Conservation (phyloP, 2,888 invertebrate genomes). For the Axea sp. region DNA sequence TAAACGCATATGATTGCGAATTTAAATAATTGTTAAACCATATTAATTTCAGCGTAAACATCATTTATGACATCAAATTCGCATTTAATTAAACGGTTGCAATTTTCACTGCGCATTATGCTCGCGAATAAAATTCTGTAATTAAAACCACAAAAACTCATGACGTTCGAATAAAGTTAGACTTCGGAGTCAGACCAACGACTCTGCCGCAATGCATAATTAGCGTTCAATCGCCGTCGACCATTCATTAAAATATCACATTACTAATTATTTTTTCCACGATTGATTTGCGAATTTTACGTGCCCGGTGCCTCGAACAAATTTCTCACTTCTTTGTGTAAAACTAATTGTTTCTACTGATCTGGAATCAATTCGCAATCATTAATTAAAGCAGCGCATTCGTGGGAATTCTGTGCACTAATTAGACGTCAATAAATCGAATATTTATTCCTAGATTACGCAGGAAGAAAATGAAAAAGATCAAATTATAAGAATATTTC, state of each 20-base stretch:
- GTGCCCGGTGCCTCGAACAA: too few species aligned
- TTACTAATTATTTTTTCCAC: background rate
- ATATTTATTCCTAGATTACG: slow-evolving; percentile 19
- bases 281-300: too few species aligned
- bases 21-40: background rate
- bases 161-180: slow-evolving; percentile 5
- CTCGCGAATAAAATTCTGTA: background rate
- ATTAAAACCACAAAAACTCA: slow-evolving; percentile 20
- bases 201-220: slow-evolving; percentile 5
- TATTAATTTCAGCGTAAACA: background rate
- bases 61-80: background rate
- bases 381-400: slow-evolving; percentile 26
- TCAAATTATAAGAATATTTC: too few species aligned
- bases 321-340: slow-evolving; percentile 19
- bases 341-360: slow-evolving; percentile 18
- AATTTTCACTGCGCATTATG: background rate
- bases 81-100: slow-evolving; percentile 4
- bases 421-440: slow-evolving; percentile 15
- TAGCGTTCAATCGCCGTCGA: slow-evolving; percentile 2
- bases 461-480: too few species aligned
- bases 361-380: slow-evolving; percentile 7
- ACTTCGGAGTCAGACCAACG: background rate
- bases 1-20: background rate
- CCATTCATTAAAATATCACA: slow-evolving; percentile 23
- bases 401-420: slow-evolving; percentile 10